Base-by-base conservation (phyloP, 2,113 vertebrate species). In the Neotoma lepida region DNA sequence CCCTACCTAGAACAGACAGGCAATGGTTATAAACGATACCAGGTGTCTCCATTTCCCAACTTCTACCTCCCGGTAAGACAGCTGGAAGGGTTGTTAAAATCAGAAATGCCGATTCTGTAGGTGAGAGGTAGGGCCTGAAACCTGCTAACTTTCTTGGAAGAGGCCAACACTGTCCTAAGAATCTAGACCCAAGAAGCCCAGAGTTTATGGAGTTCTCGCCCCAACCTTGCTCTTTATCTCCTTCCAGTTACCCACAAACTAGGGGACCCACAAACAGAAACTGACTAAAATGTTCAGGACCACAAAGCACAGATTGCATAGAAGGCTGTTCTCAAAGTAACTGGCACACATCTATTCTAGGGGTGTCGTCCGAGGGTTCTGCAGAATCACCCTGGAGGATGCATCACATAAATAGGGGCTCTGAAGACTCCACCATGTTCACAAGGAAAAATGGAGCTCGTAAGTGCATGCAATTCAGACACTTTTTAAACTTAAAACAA, bases 401-500 rank as follows among this genome's bases (percentile, higher is more conserved):
- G 2, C 1, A 54, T 17, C 9, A 46, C 13, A 24, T 6, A 35
- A 54, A 8, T 17, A 82, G 1, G 39, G 56, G 66, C 80, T 81
- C 86, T 64, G 12, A 94, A 80, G 44, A 70, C 4, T 24, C 3
- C 56, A 78, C 49, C 71, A 78, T n/a, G 85, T 22, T 85, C 56
- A 70, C 0, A 86, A 56, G 49, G 76, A 22, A 51, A 78, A 54
- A 20, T 9, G 9, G 30, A 74, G 88, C 28, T 86, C 33, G 9
- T 0, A 82, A 39, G 44, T 22, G 70, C 2, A 70, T 0, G 82
- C 13, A 73, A 46, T 58, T 58, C 28, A 58, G 5, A 89, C 13
- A 46, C 54, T 84, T 87, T 61, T n/a, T 84, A 58, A 89, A 93
- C 86, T 15, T 76, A 94, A 89, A 84, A 44, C 13, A 84, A n/a